Percentiles rank a stretch among this genome's conserved stretches.
Evolutionary conservation across 2,113 vertebrate species (phyloP).

Genomic region (Zapus hudsonius): DNA sequence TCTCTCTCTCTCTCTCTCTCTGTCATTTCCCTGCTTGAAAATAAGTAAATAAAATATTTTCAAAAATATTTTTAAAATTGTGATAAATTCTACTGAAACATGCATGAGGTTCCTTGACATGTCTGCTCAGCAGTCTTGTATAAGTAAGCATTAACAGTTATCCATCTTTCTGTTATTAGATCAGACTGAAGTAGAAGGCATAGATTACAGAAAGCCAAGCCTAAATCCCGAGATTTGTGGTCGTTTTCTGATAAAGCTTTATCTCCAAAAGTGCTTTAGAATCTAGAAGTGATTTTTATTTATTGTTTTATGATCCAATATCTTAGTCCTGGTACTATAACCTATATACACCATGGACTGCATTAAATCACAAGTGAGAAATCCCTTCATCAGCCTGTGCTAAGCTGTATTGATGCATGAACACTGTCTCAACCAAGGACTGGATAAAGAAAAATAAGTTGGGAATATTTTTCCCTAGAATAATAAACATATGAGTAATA

Average conservation of each 20-base stretch:
- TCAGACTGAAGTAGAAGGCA: not conserved
- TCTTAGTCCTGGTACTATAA: not conserved
- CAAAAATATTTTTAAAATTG: not conserved
- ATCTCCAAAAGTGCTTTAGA: constrained; percentile 10
- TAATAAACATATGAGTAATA: not conserved
- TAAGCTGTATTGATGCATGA: not conserved
- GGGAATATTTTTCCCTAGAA: not conserved
- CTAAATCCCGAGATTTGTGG: not conserved
- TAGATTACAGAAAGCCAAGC: not conserved
- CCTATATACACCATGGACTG: not conserved
- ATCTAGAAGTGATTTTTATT: not conserved
- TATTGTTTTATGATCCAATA: not conserved
- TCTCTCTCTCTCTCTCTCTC: too few relatives aligned
- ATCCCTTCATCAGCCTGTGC: not conserved
- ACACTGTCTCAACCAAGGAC: not conserved
- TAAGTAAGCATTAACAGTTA: not conserved
- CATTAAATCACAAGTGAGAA: not conserved
- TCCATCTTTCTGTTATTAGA: not conserved
- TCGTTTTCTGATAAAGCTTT: not conserved
- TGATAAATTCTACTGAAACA: not conserved
- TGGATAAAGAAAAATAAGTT: not conserved
- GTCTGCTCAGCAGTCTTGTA: too few relatives aligned
- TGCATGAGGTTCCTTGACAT: not conserved
- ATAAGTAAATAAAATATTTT: too few relatives aligned
- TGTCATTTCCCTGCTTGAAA: too few relatives aligned